Conservation (phyloP, 2,888 invertebrate species). For the Lamellibrachia columna region DNA sequence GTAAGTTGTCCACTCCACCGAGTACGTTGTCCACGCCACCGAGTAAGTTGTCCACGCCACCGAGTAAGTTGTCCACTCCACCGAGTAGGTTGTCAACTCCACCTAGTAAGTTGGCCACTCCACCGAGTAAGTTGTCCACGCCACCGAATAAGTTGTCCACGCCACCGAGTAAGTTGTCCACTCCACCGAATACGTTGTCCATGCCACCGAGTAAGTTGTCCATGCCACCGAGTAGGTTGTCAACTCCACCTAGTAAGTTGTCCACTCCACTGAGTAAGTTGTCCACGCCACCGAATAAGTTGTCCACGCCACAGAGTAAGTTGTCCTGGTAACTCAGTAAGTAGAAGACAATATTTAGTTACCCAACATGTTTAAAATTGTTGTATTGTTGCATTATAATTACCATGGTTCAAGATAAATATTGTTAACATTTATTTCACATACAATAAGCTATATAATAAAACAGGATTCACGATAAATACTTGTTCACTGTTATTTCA, state of each 20-base stretch:
- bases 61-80: background rate
- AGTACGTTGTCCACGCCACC: background rate
- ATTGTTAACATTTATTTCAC: no score
- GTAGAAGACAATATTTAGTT: conserved; percentile 6
- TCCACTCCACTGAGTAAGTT: background rate
- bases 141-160: background rate
- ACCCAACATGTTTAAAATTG: no score
- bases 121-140: background rate
- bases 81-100: background rate
- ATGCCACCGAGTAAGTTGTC: background rate
- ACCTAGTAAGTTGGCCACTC: background rate
- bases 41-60: background rate
- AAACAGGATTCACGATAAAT: no score
- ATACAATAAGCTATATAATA: no score
- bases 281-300: no score
- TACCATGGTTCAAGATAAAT: no score
- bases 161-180: background rate
- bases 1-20: background rate
- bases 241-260: background rate
- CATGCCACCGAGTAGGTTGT: background rate
- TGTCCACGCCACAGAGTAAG: no score
- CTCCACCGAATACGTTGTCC: background rate
- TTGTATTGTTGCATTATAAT: no score
- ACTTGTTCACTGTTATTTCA: no score
- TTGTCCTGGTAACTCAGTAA: no score